These are phyloP conservation scores for Piezodorus guildinii DNA, from an alignment of 1,140 invertebrate genomes.

Conservation along the genomic window DNA sequence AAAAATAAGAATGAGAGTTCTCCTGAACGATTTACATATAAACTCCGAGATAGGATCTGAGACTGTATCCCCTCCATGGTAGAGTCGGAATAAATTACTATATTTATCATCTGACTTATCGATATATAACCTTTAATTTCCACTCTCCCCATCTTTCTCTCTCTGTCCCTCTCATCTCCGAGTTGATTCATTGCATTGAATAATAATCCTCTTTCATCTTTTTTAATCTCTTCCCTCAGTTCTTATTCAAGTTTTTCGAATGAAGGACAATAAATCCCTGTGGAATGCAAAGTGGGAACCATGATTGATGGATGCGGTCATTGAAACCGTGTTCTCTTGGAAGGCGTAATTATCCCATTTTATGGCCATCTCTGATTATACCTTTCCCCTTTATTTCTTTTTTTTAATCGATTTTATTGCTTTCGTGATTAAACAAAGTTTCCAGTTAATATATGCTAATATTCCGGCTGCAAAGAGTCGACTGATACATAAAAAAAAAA, in stretches of 20 bases:
- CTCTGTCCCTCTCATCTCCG: not conserved
- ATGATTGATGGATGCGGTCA: too few species aligned
- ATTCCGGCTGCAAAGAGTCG: too few species aligned
- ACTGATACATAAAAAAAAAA: too few species aligned
- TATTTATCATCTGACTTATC: conserved; percentile 15
- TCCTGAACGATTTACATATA: conserved; percentile 5
- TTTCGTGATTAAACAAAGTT: too few species aligned
- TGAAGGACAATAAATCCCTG: not conserved
- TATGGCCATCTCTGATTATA: too few species aligned
- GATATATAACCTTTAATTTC: conserved; percentile 15
- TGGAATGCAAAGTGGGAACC: too few species aligned
- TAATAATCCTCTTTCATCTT: conserved; percentile 3
- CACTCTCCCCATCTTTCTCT: not conserved
- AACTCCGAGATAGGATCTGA: conserved; percentile 12
- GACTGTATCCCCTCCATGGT: not conserved
- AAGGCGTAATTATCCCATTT: too few species aligned
- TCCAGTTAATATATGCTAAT: too few species aligned
- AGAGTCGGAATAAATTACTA: conserved; percentile 14
- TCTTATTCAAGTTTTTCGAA: not conserved
- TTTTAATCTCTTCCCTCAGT: not conserved
- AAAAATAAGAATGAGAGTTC: not conserved
- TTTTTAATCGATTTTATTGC: too few species aligned
- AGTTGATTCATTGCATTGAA: conserved; percentile 13
- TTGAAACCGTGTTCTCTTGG: too few species aligned
- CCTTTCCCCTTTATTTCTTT: too few species aligned